Base-by-base conservation (phyloP, 2,113 vertebrate species). In the Lepidiolamprologus cunningtoni region DNA sequence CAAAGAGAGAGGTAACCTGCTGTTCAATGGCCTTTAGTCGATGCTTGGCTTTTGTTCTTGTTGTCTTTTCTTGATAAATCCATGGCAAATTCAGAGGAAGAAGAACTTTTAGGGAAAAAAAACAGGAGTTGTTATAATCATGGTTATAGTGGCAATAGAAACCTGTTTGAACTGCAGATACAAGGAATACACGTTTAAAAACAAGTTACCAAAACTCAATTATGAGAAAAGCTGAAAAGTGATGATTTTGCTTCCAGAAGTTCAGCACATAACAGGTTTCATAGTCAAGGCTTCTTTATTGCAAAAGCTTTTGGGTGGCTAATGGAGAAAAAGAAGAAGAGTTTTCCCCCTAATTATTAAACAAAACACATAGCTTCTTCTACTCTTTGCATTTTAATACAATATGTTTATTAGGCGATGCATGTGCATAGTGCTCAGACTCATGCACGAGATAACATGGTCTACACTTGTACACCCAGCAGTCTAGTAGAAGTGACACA, bases 1-100 rank as follows among this genome's bases (percentile, higher is more conserved):
- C 57, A 80, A 92, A 86, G 82, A 93, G 93, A 94, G 94, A 84
- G 92, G 93, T 86, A 50, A 91, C 96, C 95, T 91, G 96, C 96
- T 97, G 96, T 94, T 96, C 94, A 82, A 86, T 87, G 92, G 93
- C 93, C 93, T 94, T 95, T 94, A 73, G 86, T 78, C 14, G 2
- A 54, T 40, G 76, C 68, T 86, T 89, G 90, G 84, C 86, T 92
- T 94, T 90, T 85, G 85, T 85, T 86, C 71, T 92, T 89, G 83
- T 93, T 93, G 93, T 92, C 89, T 93, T 91, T 91, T 88, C 33
- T 81, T 45, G 23, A 53, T 40, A 26, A 55, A 85, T 89, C 80
- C 23, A 31, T 73, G 31, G 81, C 82, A 85, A 85, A 83, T 40
- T 78, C 78, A 87, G 52, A 86, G 19, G 23, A 81, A 31, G 54